Evolutionary conservation across 2,888 invertebrate species (phyloP), one percentile per base, ranked within the genome.

Genomic region (Mythimna albipuncta): DNA sequence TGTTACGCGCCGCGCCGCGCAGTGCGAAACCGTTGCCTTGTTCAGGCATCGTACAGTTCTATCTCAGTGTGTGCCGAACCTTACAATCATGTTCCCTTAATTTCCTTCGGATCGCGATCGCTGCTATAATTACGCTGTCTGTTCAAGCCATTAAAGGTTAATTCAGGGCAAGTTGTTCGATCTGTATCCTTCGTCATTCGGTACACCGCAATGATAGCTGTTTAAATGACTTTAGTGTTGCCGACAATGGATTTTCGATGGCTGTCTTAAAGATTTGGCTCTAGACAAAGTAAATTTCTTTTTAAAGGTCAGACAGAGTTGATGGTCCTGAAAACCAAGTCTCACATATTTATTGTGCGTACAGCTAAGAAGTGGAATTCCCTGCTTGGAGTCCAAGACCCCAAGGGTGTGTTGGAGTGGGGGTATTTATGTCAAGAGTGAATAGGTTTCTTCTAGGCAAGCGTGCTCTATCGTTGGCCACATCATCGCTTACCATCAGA

Each of bases 51-150:
- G 5, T 38, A n/a, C 0, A 6, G 21, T 21, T 0, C 0, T 6
- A 21, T 41, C 13, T 41, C 1, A 1, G 41, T 41, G 7, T 41
- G 21, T 13, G 61, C 3, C 4, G 13, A 61, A 13, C 61, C 61
- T 41, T 70, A 64, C 64, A 75, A 72, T 65, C 54, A 59, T 66
- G 68, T 67, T 54, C 67, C 64, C 57, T 80, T 77, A 76, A 76
- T 78, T 77, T 72, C 50, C 61, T 74, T 69, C 26, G 64, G 47
- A 54, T 76, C 41, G 50, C 50, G 50, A 52, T 52, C n/a, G 50
- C 50, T 7, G 50, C n/a, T 70, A 63, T 70, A 85, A 84, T 84
- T 81, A 82, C 52, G 55, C 44, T 70, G 74, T 77, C 71, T 81
- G 64, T 63, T 63, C 70, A 35, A 50, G 50, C 63, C 38, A 75